Conservation (phyloP, 2,888 invertebrate species). For the Leucozona laternaria region DNA sequence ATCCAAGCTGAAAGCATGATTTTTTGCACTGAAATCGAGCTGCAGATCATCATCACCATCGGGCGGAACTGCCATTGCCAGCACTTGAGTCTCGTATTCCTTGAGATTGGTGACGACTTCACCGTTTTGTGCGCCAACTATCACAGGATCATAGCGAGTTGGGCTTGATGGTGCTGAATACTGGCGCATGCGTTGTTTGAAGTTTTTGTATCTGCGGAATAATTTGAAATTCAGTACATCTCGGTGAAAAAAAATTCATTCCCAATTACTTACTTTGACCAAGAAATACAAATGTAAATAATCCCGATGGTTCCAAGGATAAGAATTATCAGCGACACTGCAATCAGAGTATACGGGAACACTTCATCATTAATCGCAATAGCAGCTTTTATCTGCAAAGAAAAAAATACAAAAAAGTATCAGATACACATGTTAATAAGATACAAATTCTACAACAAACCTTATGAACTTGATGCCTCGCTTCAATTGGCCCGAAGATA, state of each 20-base stretch:
- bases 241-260: neutral
- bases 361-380: conserved; percentile 87
- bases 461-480: conserved; percentile 82
- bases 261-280: conserved; percentile 90
- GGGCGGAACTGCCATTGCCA: conserved; percentile 95
- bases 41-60: conserved; percentile 93
- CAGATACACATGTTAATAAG: neutral
- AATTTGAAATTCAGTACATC: neutral
- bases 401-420: conserved; percentile 28
- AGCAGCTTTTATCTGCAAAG: conserved; percentile 84
- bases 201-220: conserved; percentile 90
- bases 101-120: conserved; percentile 88
- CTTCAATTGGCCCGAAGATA: conserved; percentile 85
- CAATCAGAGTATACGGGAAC: conserved; percentile 94
- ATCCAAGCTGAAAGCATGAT: conserved; percentile 94
- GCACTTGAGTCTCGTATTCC: conserved; percentile 96
- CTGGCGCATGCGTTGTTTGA: conserved; percentile 92
- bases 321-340: conserved; percentile 94
- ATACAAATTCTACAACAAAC: conserved; percentile 70
- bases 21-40: conserved; percentile 93
- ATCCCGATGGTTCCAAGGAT: conserved; percentile 94
- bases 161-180: conserved; percentile 87
- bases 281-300: conserved; percentile 96
- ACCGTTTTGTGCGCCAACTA: conserved; percentile 84
- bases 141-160: conserved; percentile 88